Evolutionary conservation across 92 coral and sea anemone species (phyloP), one percentile per base, ranked within the genome.

Genomic region (Paragorgia papillata): DNA sequence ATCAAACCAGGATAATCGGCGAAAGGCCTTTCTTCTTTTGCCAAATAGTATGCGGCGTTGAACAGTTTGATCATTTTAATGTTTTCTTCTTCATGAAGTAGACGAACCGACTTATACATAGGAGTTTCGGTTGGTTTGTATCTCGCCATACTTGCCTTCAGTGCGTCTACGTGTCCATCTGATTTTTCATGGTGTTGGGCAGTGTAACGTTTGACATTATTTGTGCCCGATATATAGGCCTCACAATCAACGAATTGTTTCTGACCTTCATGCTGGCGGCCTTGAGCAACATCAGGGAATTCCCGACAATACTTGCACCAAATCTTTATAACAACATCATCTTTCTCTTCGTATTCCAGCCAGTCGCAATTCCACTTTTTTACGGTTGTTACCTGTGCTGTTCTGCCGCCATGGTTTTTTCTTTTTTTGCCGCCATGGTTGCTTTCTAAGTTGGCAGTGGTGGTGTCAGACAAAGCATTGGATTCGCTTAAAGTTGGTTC

Each of bases 331-430:
- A 62, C 44, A n/a, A 1, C 9, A 12, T 24, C 69, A 33, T 62
- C 69, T 20, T 62, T 62, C n/a, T 6, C 69, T n/a, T 6, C 24
- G 21, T 62, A 62, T 2, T n/a, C 69, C 4, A 62, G 69, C 69
- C 69, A 62, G 10, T 66, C 73, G 24, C 14, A 66, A 66, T 39
- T 39, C 73, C 73, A 66, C 48, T 29, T 34, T 35, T 30, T 29
- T 35, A 63, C 24, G 10, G 70, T 63, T 28, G 70, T 15, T 14
- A 63, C 44, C 20, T 19, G 58, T 22, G 58, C 58, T 17, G 58
- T 51, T 51, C 58, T 51, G 58, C 58, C 58, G 26, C n/a, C n/a
- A n/a, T 22, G 58, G 20, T 51, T 51, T 51, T 51, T 51, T 3
- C 26, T 51, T 51, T 51, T 51, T 37, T 37, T 37, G 43, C 43